Percentiles rank a stretch among this genome's conserved stretches.
Conservation (phyloP, 2,797 vertebrate species). For the Odontamblyopus lacepedii region DNA sequence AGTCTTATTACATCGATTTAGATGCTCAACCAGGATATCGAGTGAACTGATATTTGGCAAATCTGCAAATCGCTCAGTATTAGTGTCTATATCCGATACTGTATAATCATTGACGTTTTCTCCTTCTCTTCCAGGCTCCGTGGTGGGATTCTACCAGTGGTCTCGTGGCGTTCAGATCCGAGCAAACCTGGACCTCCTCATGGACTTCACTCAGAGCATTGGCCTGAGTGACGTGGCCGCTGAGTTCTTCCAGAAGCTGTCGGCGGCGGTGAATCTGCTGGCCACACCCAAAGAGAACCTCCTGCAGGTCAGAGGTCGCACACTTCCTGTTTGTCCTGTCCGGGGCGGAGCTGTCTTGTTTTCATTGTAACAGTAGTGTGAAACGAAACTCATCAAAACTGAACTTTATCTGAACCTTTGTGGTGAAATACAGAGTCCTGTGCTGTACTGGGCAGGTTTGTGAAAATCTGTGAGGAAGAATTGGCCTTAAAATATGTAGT, state of each 20-base stretch:
- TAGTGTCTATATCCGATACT: no score
- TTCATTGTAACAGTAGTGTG: constrained; percentile 27
- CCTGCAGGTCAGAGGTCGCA: constrained; percentile 73
- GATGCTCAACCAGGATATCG: no score
- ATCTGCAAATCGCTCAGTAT: no score
- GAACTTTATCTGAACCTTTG: constrained; percentile 3
- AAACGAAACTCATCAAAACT: background rate
- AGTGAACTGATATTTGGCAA: no score
- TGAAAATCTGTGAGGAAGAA: background rate
- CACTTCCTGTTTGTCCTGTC: constrained; percentile 52
- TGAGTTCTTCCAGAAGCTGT: constrained; percentile 81
- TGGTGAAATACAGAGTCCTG: background rate
- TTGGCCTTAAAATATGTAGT: background rate
- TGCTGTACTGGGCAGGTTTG: background rate
- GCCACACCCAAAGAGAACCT: constrained; percentile 82
- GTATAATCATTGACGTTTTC: no score
- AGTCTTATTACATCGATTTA: no score
- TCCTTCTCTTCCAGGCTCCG: constrained; percentile 64
- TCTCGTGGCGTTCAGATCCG: constrained; percentile 81
- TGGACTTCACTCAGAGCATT: constrained; percentile 80
- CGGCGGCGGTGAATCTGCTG: constrained; percentile 80
- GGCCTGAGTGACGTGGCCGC: constrained; percentile 70
- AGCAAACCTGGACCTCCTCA: constrained; percentile 81
- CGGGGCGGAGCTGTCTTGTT: constrained; percentile 7
- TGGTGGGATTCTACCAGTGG: constrained; percentile 81